A percentile compares a stretch with the other conserved stretches of the same genome.
phyloP scores from a whole-genome alignment of 1,140 invertebrate genomes.

The Drosophila biarmipes region DNA sequence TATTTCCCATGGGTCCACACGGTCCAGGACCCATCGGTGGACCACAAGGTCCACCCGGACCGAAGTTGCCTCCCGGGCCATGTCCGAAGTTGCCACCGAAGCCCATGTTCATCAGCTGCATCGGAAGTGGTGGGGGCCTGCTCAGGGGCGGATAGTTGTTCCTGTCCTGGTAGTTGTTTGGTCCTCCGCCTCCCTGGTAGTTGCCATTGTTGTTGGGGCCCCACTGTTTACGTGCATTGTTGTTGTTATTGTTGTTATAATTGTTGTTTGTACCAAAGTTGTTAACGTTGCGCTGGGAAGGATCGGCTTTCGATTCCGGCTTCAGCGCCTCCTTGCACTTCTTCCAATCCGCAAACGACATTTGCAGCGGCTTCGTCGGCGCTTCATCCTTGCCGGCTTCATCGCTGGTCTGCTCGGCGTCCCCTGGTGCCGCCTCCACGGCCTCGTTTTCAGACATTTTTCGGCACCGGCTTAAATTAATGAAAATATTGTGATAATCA shows the following conservation, averaged over 20 bases:
- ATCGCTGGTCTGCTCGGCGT: background rate
- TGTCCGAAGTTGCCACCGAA: conserved; percentile 47
- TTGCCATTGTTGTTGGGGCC: conserved; percentile 21
- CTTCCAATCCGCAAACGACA: conserved; percentile 77
- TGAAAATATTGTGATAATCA: background rate
- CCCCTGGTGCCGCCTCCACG: background rate
- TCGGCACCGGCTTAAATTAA: too few species aligned
- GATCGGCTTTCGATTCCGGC: conserved; percentile 24
- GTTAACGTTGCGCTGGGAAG: conserved; percentile 16
- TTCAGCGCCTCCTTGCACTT: conserved; percentile 62
- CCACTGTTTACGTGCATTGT: conserved; percentile 32
- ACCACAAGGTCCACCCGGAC: conserved; percentile 40
- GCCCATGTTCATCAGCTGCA: conserved; percentile 55
- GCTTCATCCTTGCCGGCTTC: conserved; percentile 7
- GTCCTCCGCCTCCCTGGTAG: conserved; percentile 1
- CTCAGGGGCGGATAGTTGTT: conserved; percentile 40
- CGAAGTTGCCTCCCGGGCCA: conserved; percentile 51
- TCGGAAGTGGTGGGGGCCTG: conserved; percentile 62
- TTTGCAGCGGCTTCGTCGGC: conserved; percentile 36
- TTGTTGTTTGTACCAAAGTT: conserved; percentile 16
- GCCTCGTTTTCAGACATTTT: conserved; percentile 39
- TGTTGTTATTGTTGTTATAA: conserved; percentile 4
- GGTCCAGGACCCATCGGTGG: conserved; percentile 28
- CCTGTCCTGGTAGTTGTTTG: conserved; percentile 22
- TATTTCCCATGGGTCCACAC: conserved; percentile 1